Base-by-base conservation (phyloP, 2,888 invertebrate genomes). In the Heliconius erato region DNA sequence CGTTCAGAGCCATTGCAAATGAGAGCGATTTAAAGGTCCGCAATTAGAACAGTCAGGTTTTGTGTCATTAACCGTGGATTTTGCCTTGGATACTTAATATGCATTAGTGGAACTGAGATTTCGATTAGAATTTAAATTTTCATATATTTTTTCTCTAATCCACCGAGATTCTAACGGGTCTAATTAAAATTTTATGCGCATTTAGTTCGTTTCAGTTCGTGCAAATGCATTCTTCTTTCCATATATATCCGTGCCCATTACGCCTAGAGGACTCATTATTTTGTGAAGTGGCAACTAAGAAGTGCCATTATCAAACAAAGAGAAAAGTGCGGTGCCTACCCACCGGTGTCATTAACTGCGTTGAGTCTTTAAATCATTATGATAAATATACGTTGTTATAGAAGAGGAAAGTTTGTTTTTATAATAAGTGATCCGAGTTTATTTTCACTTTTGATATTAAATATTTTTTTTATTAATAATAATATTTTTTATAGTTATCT, bases 171-270 rank as follows among this genome's bases (percentile, higher is more conserved):
- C 81, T 83, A 86, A 86, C 84, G 83, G 74, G 67, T 59, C 84
- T 84, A 84, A 86, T 86, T 86, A 85, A 85, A 86, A 84, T 84
- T 84, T 86, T 86, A 84, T 86, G 81, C 81, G 78, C 83, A 82
- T 83, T 86, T 86, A 83, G 72, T 28, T 67, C 67, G 79, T 68
- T 85, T 49, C 79, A 71, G 83, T 86, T 84, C 86, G 71, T 79
- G 83, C 67, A 68, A 86, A 84, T 86, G 86, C 86, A 84, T 82
- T 84, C 77, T 68, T 71, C 81, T 85, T 80, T 83, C 69, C 83
- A 80, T 85, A 85, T 85, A 86, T 85, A 84, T 79, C 72, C 77
- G 79, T 65, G 69, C 68, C 82, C 86, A 85, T 86, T 86, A 84
- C 76, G 83, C 81, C 79, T 82, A 82, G 83, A 85, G 83, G 83